Evolutionary conservation across 2,888 invertebrate species (phyloP).

Genomic region (Trissolcus japonicus): DNA sequence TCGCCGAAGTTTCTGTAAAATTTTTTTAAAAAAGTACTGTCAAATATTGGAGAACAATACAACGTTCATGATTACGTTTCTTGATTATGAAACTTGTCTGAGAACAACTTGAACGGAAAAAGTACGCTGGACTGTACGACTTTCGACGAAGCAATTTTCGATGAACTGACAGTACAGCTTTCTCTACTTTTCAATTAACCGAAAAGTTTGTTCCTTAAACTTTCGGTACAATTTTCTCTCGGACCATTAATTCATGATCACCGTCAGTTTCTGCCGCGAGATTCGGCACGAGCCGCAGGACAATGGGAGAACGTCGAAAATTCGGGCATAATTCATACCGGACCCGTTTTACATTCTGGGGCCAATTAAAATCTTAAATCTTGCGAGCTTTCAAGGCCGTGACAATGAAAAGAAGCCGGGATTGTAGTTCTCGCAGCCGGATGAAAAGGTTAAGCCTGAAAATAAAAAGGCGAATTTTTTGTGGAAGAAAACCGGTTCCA

Average conservation of each 20-base stretch:
- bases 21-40: too few species aligned
- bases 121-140: slow-evolving; percentile 19
- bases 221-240: slow-evolving; percentile 37
- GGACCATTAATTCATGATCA: slow-evolving; percentile 44
- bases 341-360: too few species aligned
- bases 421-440: too few species aligned
- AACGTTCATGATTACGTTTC: slow-evolving; percentile 13
- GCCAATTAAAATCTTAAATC: too few species aligned
- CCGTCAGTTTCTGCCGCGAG: slow-evolving; percentile 30
- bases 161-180: slow-evolving; percentile 43
- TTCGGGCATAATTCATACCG: too few species aligned
- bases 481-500: slow-evolving; percentile 53
- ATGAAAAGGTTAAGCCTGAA: too few species aligned
- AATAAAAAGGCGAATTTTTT: slow-evolving; percentile 53
- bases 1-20: too few species aligned
- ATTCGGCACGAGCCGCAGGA: slow-evolving; percentile 18
- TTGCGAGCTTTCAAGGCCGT: too few species aligned
- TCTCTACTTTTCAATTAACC: slow-evolving; percentile 45
- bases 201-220: slow-evolving; percentile 38
- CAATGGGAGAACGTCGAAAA: too few species aligned
- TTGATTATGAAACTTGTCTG: slow-evolving; percentile 28
- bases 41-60: slow-evolving; percentile 19
- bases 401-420: too few species aligned
- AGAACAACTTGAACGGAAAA: slow-evolving; percentile 37
- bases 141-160: slow-evolving; percentile 45